Evolutionary conservation across 2,797 vertebrate species (phyloP).

Genomic region (Borostomias antarcticus): DNA sequence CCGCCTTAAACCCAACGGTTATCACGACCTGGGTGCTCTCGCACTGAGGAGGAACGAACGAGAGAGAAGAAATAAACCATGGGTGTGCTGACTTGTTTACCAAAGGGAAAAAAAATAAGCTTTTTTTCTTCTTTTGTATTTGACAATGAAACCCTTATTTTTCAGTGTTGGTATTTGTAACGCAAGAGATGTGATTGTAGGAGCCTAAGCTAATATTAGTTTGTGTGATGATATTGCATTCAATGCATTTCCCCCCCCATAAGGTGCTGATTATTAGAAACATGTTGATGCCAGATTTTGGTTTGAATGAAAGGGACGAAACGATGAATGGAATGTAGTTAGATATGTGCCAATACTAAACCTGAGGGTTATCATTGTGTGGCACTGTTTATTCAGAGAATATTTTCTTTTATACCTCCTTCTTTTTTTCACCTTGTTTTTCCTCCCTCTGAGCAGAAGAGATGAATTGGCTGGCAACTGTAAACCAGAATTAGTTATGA

Average conservation of each 20-base stretch:
- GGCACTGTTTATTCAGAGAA: slow-evolving; percentile 11
- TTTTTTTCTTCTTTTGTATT: slow-evolving; percentile 13
- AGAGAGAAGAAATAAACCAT: slow-evolving; percentile 2
- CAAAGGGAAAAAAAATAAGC: slow-evolving; percentile 48
- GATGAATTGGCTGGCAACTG: slow-evolving; percentile 22
- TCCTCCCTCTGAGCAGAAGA: slow-evolving; percentile 6
- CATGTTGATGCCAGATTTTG: neutral
- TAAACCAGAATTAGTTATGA: slow-evolving; percentile 30
- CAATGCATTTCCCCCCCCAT: slow-evolving; percentile 10
- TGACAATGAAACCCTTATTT: slow-evolving; percentile 21
- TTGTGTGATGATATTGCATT: slow-evolving; percentile 4
- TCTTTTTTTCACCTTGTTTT: slow-evolving; percentile 3
- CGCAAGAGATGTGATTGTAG: slow-evolving; percentile 14
- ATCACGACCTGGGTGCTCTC: slow-evolving; percentile 1
- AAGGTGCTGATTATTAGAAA: slow-evolving; percentile 17
- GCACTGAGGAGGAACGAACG: slow-evolving; percentile 24
- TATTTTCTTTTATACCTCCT: slow-evolving; percentile 10
- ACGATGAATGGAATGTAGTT: slow-evolving; percentile 5
- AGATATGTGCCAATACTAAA: slow-evolving; percentile 14
- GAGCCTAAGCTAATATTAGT: slow-evolving; percentile 19
- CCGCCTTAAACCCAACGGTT: slow-evolving; percentile 36
- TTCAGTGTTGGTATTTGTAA: slow-evolving; percentile 24
- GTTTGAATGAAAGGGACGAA: neutral
- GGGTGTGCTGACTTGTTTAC: slow-evolving; percentile 31
- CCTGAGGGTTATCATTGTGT: neutral